A percentile compares a stretch with the other conserved stretches of the same genome.
Conservation (phyloP, 1,140 invertebrate genomes). For the Arion vulgaris region DNA sequence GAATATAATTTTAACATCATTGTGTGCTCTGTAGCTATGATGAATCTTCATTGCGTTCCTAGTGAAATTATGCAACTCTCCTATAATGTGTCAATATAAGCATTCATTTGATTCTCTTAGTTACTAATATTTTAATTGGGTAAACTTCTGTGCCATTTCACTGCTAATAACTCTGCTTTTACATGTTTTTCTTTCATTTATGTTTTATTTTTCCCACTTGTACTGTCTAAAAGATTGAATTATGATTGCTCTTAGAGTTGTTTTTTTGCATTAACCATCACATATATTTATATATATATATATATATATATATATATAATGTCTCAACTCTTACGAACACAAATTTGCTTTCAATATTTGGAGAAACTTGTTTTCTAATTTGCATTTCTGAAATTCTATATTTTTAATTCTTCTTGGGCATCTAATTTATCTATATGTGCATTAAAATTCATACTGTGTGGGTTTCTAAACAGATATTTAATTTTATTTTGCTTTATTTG, state of each 20-base stretch:
- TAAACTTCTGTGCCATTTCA: not conserved
- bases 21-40: too few relatives aligned
- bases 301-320: too few relatives aligned
- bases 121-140: not conserved
- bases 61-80: too few relatives aligned
- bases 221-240: not conserved
- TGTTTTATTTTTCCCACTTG: not conserved
- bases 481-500: too few relatives aligned
- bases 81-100: too few relatives aligned
- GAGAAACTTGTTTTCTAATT: not conserved
- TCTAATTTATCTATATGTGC: not conserved
- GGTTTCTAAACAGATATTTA: too few relatives aligned
- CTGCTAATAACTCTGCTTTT: not conserved
- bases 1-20: too few relatives aligned
- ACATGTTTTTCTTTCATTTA: not conserved
- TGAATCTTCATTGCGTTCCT: too few relatives aligned
- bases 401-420: not conserved
- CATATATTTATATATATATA: too few relatives aligned
- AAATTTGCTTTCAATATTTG: not conserved
- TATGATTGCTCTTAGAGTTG: not conserved
- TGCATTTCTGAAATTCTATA: not conserved
- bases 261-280: not conserved
- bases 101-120: too few relatives aligned
- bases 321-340: too few relatives aligned
- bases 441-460: not conserved